Base-by-base conservation (phyloP, 2,888 invertebrate species). In the Plusia festucae region DNA sequence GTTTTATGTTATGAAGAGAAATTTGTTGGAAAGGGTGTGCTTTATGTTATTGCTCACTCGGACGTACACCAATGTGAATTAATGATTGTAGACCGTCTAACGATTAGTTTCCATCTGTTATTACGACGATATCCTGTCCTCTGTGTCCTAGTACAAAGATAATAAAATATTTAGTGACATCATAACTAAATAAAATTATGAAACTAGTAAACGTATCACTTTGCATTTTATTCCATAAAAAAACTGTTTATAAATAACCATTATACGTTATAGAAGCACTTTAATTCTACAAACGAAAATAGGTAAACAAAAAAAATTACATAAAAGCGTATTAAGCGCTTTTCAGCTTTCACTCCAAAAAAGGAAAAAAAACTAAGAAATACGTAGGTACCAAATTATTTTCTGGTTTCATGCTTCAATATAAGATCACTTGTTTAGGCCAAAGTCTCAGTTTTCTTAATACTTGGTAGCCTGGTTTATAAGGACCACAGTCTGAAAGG, bases 61-160 rank as follows among this genome's bases (percentile, higher is more conserved):
- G 82, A 90, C 93, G 90, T 91, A 84, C 77, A 76, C 79, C 86
- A 86, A 94, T 92, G 86, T 78, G 87, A 91, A 94, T 94, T 93
- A 94, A 94, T 94, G 94, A 93, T 91, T 72, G 82, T 75, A 76
- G 85, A 85, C 85, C 82, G 83, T 79, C 79, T 78, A 67, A 78
- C 89, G 90, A 93, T 94, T 92, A 92, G 85, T 83, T 87, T 84
- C 91, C 92, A 91, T 93, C 91, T 92, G 93, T 89, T 90, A 86
- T 83, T 81, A 85, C 64, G 84, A 84, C 82, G 84, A 84, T 79
- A 85, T 89, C 84, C 86, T 85, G 82, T 78, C 30, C 56, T 74
- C 81, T 82, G 79, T 66, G 65, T 63, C 68, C 76, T 67, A 82
- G 82, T 57, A 65, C 58, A 70, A 72, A 61, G 55, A 65, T 69